A percentile compares a stretch with the other conserved stretches of the same genome.
These are phyloP conservation scores for Gymnarchus niloticus DNA, from an alignment of 2,113 vertebrate species.

Conservation along the genomic window DNA sequence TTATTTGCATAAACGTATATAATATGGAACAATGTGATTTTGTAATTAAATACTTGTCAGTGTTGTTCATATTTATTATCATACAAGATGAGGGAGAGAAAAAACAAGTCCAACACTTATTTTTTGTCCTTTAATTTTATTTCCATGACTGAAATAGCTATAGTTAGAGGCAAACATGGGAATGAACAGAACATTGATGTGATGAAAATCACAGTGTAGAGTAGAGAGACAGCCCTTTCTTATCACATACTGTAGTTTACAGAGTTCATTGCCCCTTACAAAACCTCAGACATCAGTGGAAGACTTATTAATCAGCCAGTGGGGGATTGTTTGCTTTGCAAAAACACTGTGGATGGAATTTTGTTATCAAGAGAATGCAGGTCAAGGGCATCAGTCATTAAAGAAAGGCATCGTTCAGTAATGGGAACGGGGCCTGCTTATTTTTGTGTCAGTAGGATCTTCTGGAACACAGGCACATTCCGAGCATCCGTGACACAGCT, in stretches of 20 bases:
- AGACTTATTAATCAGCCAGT: slow-evolving; percentile 34
- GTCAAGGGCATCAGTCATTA: slow-evolving; percentile 29
- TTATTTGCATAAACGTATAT: not conserved
- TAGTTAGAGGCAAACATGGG: slow-evolving; percentile 62
- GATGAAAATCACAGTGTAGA: slow-evolving; percentile 46
- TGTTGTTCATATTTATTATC: not conserved
- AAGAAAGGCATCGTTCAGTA: slow-evolving; percentile 24
- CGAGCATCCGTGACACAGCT: not conserved
- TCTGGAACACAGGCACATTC: slow-evolving; percentile 26
- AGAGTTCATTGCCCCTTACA: slow-evolving; percentile 29
- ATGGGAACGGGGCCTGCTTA: slow-evolving; percentile 29
- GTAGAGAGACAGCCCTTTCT: slow-evolving; percentile 32
- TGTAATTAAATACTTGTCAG: not conserved
- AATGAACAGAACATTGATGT: slow-evolving; percentile 51
- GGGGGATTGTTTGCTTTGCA: slow-evolving; percentile 31
- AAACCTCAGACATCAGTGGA: slow-evolving; percentile 34
- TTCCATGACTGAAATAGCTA: slow-evolving; percentile 61
- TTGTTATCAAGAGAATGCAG: slow-evolving; percentile 37
- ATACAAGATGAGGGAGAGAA: not conserved
- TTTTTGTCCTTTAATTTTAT: slow-evolving; percentile 54
- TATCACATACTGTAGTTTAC: slow-evolving; percentile 39
- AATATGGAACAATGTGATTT: not conserved
- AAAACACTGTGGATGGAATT: slow-evolving; percentile 28
- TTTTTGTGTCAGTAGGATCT: slow-evolving; percentile 32
- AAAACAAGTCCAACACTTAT: not conserved